Evolutionary conservation across 2,113 vertebrate species (phyloP).

Genomic region (Rhombomys opimus): DNA sequence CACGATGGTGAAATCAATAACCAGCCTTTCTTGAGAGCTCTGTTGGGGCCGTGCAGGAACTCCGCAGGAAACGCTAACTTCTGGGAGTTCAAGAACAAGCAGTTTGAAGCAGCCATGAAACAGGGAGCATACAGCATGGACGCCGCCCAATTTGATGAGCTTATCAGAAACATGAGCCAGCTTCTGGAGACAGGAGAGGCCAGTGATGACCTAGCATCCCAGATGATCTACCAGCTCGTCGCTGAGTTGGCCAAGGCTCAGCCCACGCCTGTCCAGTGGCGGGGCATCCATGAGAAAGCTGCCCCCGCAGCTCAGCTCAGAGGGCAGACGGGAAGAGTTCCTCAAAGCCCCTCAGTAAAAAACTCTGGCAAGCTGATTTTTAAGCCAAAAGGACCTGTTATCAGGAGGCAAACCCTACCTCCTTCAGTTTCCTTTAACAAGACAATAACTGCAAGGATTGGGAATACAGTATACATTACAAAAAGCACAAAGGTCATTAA

Average conservation of each 20-base stretch:
- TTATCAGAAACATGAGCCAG: conserved; percentile 91
- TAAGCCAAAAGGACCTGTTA: conserved; percentile 83
- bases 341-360: conserved; percentile 78
- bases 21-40: conserved; percentile 78
- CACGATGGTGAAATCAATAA: conserved; percentile 79
- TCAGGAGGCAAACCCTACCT: conserved; percentile 85
- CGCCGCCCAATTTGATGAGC: conserved; percentile 87
- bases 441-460: conserved; percentile 89
- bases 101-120: conserved; percentile 83
- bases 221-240: conserved; percentile 90
- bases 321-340: conserved; percentile 82
- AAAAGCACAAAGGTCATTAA: conserved; percentile 87
- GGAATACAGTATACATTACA: conserved; percentile 88
- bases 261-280: conserved; percentile 79
- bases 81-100: conserved; percentile 77
- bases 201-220: conserved; percentile 89
- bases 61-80: conserved; percentile 77
- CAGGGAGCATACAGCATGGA: conserved; percentile 90
- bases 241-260: conserved; percentile 84
- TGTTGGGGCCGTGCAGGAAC: conserved; percentile 77
- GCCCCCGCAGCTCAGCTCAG: conserved; percentile 66
- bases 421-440: conserved; percentile 87
- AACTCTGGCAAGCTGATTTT: conserved; percentile 65
- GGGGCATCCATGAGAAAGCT: conserved; percentile 74
- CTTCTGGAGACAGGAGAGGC: conserved; percentile 89